Base-by-base conservation (phyloP, 2,888 invertebrate species). In the Acheta domesticus region DNA sequence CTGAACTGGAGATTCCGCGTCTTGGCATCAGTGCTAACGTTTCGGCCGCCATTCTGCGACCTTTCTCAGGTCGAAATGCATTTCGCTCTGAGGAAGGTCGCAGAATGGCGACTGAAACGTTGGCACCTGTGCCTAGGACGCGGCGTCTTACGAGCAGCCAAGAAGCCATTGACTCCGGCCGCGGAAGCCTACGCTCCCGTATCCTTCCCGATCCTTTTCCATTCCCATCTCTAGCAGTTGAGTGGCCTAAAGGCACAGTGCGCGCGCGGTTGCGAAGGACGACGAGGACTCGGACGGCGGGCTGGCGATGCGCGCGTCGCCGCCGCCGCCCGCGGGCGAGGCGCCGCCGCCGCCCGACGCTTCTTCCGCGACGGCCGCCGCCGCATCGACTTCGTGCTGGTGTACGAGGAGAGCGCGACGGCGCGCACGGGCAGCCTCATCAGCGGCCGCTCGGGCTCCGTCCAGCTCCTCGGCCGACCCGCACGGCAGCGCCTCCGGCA, bases 301-400 rank as follows among this genome's bases (percentile, higher is more conserved):
- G 5, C 75, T 79, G 19, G 77, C 79, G 19, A 73, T 80, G 77
- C 79, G 79, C 21, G 77, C 74, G 48, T 50, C 49, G 62, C 12
- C 62, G 23, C 14, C n/a, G 73, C 16, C 50, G 36, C 20, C n/a
- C 21, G 21, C 48, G 20, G 79, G 36, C 49, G 48, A 49, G 12
- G 50, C 77, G 1, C 23, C 79, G 19, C 77, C 62, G 11, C 83
- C 82, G 74, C 80, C 81, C 77, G 83, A 83, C 73, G 85, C 85
- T 86, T 84, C 83, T 87, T 87, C 83, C 81, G 85, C 50, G 87
- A 87, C 82, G 86, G 86, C 0, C 83, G 83, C 19, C 82, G 87
- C 75, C 85, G 86, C 82, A 86, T 87, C 20, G 88, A 88, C 84
- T 88, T 87, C 82, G 86, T 88, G 74, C 84, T 89, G 79, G 89